Percentiles rank a stretch among this genome's conserved stretches.
These are phyloP conservation scores for Corythornis madagascariensis DNA, from an alignment of 2,113 vertebrate species.

Conservation along the genomic window DNA sequence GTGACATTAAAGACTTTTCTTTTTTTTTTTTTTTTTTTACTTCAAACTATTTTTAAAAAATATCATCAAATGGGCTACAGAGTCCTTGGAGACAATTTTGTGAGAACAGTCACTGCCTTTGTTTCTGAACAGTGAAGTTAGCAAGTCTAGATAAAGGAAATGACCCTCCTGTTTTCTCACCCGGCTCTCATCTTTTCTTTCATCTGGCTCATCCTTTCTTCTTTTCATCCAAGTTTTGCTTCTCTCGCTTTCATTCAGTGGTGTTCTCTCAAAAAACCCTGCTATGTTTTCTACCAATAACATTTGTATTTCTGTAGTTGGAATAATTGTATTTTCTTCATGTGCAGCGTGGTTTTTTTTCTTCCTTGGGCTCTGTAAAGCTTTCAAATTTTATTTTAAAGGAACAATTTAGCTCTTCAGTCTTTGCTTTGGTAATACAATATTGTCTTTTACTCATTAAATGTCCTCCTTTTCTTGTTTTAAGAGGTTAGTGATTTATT, in stretches of 20 bases:
- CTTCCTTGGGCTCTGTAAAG: background rate
- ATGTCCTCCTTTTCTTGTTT: background rate
- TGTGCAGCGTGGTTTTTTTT: background rate
- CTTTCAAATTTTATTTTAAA: conserved; percentile 32
- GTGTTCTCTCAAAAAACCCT: conserved; percentile 2
- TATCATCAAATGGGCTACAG: conserved; percentile 33
- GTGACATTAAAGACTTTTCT: conserved; percentile 43
- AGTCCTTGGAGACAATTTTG: conserved; percentile 49
- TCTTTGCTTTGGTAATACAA: conserved; percentile 26
- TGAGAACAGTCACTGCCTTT: conserved; percentile 27
- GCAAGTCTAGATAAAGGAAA: conserved; percentile 26
- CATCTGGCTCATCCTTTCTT: conserved; percentile 45
- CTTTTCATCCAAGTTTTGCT: conserved; percentile 47
- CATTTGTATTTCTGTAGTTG: background rate
- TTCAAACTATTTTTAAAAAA: conserved; percentile 39
- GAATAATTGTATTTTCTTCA: conserved; percentile 37
- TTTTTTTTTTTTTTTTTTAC: background rate
- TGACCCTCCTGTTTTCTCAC: conserved; percentile 58
- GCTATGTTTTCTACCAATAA: conserved; percentile 28
- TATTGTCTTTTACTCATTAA: conserved; percentile 52
- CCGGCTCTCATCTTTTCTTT: conserved; percentile 50
- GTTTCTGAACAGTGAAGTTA: conserved; percentile 48
- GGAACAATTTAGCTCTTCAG: conserved; percentile 11
- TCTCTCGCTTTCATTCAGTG: conserved; percentile 30
- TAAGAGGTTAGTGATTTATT: conserved; percentile 41